These are phyloP conservation scores for Jordanella pulchra DNA, from an alignment of 2,797 vertebrate species.

Conservation along the genomic window DNA sequence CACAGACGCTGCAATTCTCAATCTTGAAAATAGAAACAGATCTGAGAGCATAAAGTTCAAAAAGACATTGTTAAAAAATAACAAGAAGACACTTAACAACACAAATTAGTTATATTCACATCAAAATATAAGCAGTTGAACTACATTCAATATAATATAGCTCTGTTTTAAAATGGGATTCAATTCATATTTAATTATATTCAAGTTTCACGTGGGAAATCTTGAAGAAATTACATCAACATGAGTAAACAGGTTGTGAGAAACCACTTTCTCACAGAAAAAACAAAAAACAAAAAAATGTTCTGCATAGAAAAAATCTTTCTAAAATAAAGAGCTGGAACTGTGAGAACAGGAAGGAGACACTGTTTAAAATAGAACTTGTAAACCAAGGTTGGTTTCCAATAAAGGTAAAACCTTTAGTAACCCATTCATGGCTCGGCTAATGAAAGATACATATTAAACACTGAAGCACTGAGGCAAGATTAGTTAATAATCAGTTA, in stretches of 20 bases:
- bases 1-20: conserved; percentile 23
- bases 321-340: neutral
- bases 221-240: neutral
- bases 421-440: neutral
- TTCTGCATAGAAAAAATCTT: too few species aligned
- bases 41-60: neutral
- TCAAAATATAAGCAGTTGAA: too few species aligned
- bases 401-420: neutral
- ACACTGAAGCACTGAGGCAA: neutral
- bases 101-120: neutral
- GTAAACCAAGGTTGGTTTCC: neutral
- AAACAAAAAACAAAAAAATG: too few species aligned
- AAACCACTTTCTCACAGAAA: neutral
- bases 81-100: neutral
- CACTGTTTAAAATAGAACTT: neutral
- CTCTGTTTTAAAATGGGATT: too few species aligned
- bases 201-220: too few species aligned
- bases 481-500: too few species aligned
- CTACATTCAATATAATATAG: too few species aligned
- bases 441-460: neutral
- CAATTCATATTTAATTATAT: too few species aligned
- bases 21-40: conserved; percentile 20
- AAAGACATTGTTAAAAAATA: conserved; percentile 4
- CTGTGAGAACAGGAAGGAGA: neutral
- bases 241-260: neutral